Evolutionary conservation across 2,888 invertebrate genomes (phyloP).

Genomic region (Julus scanicus): DNA sequence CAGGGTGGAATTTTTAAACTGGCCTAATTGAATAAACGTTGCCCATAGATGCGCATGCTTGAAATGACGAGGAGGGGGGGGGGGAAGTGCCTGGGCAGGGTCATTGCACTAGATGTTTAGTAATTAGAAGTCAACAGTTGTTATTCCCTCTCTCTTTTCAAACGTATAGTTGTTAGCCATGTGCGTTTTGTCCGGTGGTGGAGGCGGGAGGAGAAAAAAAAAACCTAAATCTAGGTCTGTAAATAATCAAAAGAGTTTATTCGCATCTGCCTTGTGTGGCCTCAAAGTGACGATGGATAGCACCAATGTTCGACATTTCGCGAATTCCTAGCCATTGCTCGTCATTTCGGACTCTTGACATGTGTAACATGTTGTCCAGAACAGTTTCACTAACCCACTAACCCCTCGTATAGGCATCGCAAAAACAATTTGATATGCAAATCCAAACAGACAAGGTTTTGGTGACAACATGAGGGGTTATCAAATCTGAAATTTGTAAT

Average conservation of each 20-base stretch:
- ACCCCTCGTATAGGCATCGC: background rate
- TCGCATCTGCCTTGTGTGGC: slow-evolving; percentile 30
- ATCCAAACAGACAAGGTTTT: background rate
- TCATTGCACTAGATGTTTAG: slow-evolving; percentile 19
- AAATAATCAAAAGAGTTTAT: slow-evolving; percentile 45
- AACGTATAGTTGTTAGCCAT: slow-evolving; percentile 24
- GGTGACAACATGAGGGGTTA: background rate
- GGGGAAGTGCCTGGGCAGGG: background rate
- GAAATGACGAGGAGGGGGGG: background rate
- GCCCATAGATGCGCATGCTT: slow-evolving; percentile 19
- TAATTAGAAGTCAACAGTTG: slow-evolving; percentile 19
- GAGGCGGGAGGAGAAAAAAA: background rate
- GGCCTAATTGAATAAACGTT: slow-evolving; percentile 19
- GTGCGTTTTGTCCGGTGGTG: slow-evolving; percentile 41
- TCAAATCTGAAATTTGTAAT: too few relatives aligned
- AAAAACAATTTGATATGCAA: background rate
- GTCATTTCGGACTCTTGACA: background rate
- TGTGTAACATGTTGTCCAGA: background rate
- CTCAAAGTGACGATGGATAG: slow-evolving; percentile 41
- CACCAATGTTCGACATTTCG: slow-evolving; percentile 18
- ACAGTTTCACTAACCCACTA: background rate
- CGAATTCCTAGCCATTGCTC: background rate
- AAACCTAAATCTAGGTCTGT: slow-evolving; percentile 30
- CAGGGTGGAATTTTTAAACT: slow-evolving; percentile 9
- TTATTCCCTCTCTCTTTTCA: slow-evolving; percentile 1